Base-by-base conservation (phyloP, 2,888 invertebrate genomes). In the Dinocampus coccinellae region DNA sequence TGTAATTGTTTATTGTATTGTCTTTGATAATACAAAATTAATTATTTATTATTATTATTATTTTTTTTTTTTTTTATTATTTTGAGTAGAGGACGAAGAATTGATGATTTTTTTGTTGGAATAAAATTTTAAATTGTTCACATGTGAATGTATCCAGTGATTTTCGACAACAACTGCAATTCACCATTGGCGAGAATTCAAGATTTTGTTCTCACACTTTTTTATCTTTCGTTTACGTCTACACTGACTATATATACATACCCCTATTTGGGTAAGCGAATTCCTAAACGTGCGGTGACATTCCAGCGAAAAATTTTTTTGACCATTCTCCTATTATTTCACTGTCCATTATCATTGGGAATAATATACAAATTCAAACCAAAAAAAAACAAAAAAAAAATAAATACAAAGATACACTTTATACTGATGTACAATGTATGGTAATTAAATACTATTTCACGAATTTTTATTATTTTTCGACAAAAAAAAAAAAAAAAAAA, bases 351-450 rank as follows among this genome's bases (percentile, higher is more conserved):
- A 33, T 11, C 26, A 34, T 60, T 24, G 26, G n/a, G 63, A 63
- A 63, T 63, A 63, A 22, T 22, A 69, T 26, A 42, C 63, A 47
- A 42, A 39, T 47, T 29, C 24, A 24, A 42, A n/a, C n/a, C n/a
- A n/a, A n/a, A n/a, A n/a, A n/a, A n/a, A n/a, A n/a, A n/a, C n/a
- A n/a, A n/a, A n/a, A n/a, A n/a, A n/a, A n/a, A n/a, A n/a, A n/a
- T n/a, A 26, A 63, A 63, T 4, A 63, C 63, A 47, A 63, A 63
- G 63, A 34, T 63, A 75, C 75, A 73, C 77, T 73, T 77, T 78
- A 64, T 20, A 47, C 16, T 29, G 3, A 16, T 9, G 7, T 20
- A 16, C 1, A 47, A 11, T 24, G 24, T 20, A 55, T 67, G 67
- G 58, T 58, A 69, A 69, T 55, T 62, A 55, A 47, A 16, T 39